Evolutionary conservation across 2,797 vertebrate genomes (phyloP), one percentile per base, ranked within the genome.

Genomic region (Brachyalestes nurse): DNA sequence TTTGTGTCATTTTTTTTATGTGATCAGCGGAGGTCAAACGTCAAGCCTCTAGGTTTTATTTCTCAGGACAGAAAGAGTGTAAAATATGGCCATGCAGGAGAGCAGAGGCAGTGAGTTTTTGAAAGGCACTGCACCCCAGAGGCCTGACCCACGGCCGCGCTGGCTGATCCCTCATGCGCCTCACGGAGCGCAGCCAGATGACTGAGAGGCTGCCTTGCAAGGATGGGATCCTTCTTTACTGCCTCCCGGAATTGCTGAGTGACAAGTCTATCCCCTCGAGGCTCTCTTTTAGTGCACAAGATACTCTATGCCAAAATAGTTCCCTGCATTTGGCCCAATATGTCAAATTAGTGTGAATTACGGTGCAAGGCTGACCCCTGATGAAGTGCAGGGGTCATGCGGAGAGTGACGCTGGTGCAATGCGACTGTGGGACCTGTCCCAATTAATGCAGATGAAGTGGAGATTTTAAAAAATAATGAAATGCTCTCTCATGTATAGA

Each of bases 81-180:
- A 64, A 66, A 34, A 42, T 60, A 57, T 55, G 40, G 62, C 16
- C 5, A 72, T 61, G 23, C 21, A 72, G 58, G 74, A 55, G 28
- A 66, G 53, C 38, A 14, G 6, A 80, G 58, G 67, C 21, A 21
- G 42, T 47, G 57, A 71, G 61, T 73, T 66, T 67, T 51, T 60
- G 34, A 53, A 47, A 83, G 74, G 70, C 57, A 76, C 78, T 17
- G 45, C 23, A 53, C 65, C 69, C 74, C 21, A 45, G 71, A 80
- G 77, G 82, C 83, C 80, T 91, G 89, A 90, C 91, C 90, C 69
- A 23, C 82, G 82, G 77, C 87, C 78, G 80, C 80, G 58, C 55
- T 0, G 77, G 75, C 45, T 79, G 84, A 77, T 84, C 75, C 72
- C 82, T 60, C 76, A 76, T 75, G 83, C 83, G 84, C 74, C 80